Conservation (phyloP, 2,797 vertebrate species). For the Sphaeramia orbicularis region DNA sequence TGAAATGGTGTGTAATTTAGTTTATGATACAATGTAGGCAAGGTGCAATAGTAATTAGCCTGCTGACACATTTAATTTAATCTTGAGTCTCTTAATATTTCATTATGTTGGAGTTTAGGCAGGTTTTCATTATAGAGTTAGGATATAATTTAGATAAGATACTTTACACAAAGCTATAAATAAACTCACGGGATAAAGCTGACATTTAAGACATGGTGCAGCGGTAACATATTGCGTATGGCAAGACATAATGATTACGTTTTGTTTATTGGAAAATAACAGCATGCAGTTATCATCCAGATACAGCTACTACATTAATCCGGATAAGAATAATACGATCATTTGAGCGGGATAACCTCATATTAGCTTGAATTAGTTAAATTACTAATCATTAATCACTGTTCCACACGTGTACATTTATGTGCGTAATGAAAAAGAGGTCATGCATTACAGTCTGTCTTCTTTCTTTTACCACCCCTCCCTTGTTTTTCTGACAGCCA, state of each 20-base stretch:
- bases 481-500: conserved; percentile 16
- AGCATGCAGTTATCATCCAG: background rate
- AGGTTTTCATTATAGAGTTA: conserved; percentile 24
- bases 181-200: conserved; percentile 1
- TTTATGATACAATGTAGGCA: conserved; percentile 25
- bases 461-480: background rate
- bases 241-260: background rate
- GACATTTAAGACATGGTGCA: background rate
- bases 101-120: conserved; percentile 16
- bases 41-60: conserved; percentile 39
- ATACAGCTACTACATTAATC: background rate
- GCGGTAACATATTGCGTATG: conserved; percentile 2
- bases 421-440: background rate
- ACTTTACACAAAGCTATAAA: conserved; percentile 10
- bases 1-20: conserved; percentile 27
- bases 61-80: conserved; percentile 34
- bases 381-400: background rate
- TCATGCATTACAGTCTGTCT: background rate
- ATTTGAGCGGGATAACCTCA: conserved; percentile 16
- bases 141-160: conserved; percentile 48
- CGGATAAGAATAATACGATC: background rate
- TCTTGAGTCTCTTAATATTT: conserved; percentile 27
- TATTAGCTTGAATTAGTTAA: conserved; percentile 6
- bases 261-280: background rate
- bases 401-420: background rate